A percentile compares a stretch with the other conserved stretches of the same genome.
Evolutionary conservation across 2,888 invertebrate genomes (phyloP).

Genomic region (Hermodice carunculata): DNA sequence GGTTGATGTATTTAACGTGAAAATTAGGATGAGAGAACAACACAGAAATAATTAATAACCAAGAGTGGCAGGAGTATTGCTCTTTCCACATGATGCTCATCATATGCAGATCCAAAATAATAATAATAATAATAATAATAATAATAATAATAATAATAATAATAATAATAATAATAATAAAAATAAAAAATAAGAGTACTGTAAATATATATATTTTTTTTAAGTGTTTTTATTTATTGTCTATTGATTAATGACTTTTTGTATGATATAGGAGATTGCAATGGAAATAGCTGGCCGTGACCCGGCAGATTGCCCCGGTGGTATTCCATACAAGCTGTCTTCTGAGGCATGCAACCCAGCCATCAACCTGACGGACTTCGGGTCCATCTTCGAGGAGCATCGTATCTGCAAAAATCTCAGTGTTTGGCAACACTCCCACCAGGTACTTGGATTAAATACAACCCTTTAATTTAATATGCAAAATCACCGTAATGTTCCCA

Average conservation of each 20-base stretch:
- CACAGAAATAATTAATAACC: too few relatives aligned
- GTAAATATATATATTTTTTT: background rate
- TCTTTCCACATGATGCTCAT: too few relatives aligned
- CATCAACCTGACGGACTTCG: conserved; percentile 64
- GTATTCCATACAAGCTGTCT: conserved; percentile 66
- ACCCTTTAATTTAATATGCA: background rate
- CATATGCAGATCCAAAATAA: too few relatives aligned
- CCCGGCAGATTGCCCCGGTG: conserved; percentile 58
- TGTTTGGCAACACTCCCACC: conserved; percentile 60
- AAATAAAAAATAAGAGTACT: too few relatives aligned
- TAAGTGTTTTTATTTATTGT: background rate
- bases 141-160: too few relatives aligned
- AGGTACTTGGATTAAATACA: too few relatives aligned
- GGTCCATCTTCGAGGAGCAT: conserved; percentile 70
- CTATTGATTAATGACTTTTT: background rate
- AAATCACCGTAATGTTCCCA: too few relatives aligned
- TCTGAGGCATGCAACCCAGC: conserved; percentile 68
- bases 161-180: too few relatives aligned
- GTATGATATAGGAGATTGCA: conserved; percentile 57
- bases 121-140: too few relatives aligned
- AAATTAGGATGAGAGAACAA: too few relatives aligned
- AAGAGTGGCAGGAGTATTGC: too few relatives aligned
- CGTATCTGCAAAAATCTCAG: conserved; percentile 66
- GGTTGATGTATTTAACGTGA: too few relatives aligned
- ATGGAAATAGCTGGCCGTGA: conserved; percentile 68